Conservation (phyloP, 2,797 vertebrate genomes). For the Lepus oiostolus region DNA sequence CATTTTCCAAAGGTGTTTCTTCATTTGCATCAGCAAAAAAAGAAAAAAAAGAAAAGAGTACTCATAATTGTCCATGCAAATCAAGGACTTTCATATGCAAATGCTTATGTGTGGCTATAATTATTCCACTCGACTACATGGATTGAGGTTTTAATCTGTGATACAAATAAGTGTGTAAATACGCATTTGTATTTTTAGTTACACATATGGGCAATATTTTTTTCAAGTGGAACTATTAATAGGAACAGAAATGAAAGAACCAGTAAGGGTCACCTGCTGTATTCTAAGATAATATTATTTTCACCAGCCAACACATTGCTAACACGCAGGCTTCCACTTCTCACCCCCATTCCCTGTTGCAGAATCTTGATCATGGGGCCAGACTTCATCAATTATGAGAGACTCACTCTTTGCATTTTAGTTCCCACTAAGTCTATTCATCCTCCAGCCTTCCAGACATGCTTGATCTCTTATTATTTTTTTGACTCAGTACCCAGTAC, state of each 20-base stretch:
- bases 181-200: conserved; percentile 72
- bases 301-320: background rate
- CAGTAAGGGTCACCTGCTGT: conserved; percentile 38
- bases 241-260: conserved; percentile 31
- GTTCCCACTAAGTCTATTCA: background rate
- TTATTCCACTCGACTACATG: conserved; percentile 69
- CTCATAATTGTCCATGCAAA: conserved; percentile 76
- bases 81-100: conserved; percentile 83
- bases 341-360: background rate
- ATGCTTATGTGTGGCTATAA: conserved; percentile 77
- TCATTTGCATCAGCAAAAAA: conserved; percentile 77
- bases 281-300: background rate
- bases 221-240: background rate
- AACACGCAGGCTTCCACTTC: background rate
- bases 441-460: background rate
- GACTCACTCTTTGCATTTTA: conserved; percentile 13
- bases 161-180: conserved; percentile 83
- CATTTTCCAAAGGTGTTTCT: conserved; percentile 78
- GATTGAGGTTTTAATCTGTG: conserved; percentile 75
- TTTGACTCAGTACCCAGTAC: background rate
- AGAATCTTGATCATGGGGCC: background rate
- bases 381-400: background rate
- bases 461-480: background rate
- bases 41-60: conserved; percentile 22
- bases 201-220: too few relatives aligned